Evolutionary conservation across 2,797 vertebrate species (phyloP), one percentile per base, ranked within the genome.

Genomic region (Lutjanus argentimaculatus): DNA sequence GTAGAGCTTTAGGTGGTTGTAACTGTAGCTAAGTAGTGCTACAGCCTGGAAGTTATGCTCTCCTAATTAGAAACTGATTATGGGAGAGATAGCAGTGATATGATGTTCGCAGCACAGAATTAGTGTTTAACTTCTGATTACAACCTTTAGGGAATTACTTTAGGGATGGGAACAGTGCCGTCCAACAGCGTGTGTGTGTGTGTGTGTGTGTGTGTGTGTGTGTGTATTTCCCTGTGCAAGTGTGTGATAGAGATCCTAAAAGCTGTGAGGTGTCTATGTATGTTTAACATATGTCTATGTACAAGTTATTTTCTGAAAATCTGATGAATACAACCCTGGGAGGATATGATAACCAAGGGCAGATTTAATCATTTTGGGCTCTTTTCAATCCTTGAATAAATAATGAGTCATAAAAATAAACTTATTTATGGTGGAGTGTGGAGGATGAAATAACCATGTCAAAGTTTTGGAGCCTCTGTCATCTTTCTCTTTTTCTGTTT

Each of bases 61-160:
- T 67, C 19, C 57, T 92, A 91, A 92, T 93, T 92, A 86, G 82
- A 91, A 90, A 86, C 25, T 67, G 86, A 93, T 91, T 75, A 79
- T 64, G 40, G 46, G 11, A 52, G 51, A 71, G 85, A 92, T 89
- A 85, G 43, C 52, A 72, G 72, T 0, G 25, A 77, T 85, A 74
- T 73, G 40, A 84, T 83, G 72, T 86, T 59, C 15, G 4, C 59
- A 55, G 80, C 61, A 43, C 65, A 79, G 45, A 82, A 88, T 85
- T 73, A 85, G 66, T 84, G 58, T 85, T 85, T 65, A 85, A 81
- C 53, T 85, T 77, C 53, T 52, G 67, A 91, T 88, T 84, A 84
- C 78, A 87, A 74, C 82, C 84, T 85, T 3, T 13, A 72, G 88
- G 85, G 72, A 75, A 68, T 68, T 71, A 69, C 77, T 57, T 52